Evolutionary conservation across 2,888 invertebrate species (phyloP).

Genomic region (Pilophorus perplexus): DNA sequence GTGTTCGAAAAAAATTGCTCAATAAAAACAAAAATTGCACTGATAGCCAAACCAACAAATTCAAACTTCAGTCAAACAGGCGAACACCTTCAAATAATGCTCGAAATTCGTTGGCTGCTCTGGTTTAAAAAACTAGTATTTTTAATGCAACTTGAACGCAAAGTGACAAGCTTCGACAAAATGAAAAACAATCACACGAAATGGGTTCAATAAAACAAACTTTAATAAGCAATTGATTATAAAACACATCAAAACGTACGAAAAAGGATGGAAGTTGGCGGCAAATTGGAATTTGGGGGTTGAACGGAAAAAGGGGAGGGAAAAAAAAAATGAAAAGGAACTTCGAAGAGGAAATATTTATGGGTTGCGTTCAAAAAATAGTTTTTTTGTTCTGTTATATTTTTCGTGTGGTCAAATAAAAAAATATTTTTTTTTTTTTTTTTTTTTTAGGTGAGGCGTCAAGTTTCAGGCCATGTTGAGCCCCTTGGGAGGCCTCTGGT

Average conservation of each 20-base stretch:
- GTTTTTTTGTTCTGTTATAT: not conserved
- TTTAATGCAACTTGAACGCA: too few species aligned
- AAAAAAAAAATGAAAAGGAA: not conserved
- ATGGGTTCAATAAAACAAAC: not conserved
- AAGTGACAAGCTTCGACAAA: too few species aligned
- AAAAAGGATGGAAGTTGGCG: conserved; percentile 5
- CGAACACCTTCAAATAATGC: not conserved
- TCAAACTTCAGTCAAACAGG: not conserved
- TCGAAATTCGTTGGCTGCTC: too few species aligned
- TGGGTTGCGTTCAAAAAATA: not conserved
- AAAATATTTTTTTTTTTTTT: conserved; percentile 9
- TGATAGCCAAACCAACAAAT: too few species aligned
- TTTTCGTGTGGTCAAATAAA: not conserved
- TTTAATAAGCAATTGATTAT: conserved; percentile 1
- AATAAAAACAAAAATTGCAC: too few species aligned
- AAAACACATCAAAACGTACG: conserved; percentile 11
- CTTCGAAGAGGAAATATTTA: not conserved
- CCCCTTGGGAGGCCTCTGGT: conserved; percentile 23
- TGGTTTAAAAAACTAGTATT: too few species aligned
- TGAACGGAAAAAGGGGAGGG: not conserved
- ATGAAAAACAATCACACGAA: not conserved
- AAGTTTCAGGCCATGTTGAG: conserved; percentile 17
- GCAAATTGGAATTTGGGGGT: too few species aligned
- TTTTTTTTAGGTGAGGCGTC: too few species aligned
- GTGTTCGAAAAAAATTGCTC: too few species aligned